phyloP scores from a whole-genome alignment of 2,113 vertebrate species.

The Pantherophis guttatus region DNA sequence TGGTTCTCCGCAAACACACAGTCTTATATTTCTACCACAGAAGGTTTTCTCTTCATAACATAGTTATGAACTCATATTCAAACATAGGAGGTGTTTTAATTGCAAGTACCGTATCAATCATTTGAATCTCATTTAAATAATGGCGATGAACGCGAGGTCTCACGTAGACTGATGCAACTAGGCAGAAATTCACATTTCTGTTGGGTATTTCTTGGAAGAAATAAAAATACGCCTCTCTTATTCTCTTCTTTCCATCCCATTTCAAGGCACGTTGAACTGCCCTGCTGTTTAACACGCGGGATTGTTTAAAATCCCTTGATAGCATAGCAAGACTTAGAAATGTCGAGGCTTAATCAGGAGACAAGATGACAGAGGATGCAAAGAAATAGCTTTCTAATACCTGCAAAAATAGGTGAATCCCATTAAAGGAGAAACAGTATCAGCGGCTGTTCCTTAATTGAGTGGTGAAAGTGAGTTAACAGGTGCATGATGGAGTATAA shows the following conservation, averaged over 20 bases:
- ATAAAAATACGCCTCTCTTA: not conserved
- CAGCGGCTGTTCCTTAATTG: constrained; percentile 55
- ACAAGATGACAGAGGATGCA: constrained; percentile 41
- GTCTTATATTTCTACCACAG: not conserved
- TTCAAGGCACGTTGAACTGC: constrained; percentile 12
- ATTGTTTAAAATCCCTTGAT: constrained; percentile 18
- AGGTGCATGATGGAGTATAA: constrained; percentile 62
- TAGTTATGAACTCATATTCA: not conserved
- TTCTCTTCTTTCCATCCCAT: not conserved
- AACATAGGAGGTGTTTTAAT: not conserved
- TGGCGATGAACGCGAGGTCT: constrained; percentile 10
- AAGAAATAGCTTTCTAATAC: constrained; percentile 55
- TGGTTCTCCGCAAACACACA: not conserved
- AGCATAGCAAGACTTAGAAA: constrained; percentile 4
- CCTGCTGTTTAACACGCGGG: not conserved
- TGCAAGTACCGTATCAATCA: not conserved
- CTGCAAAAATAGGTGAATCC: constrained; percentile 46
- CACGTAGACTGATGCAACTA: not conserved
- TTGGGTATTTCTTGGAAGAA: not conserved
- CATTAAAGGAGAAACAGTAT: constrained; percentile 62
- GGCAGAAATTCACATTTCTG: not conserved
- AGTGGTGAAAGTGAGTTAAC: constrained; percentile 62
- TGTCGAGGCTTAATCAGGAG: constrained; percentile 36
- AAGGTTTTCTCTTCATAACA: not conserved
- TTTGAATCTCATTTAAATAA: constrained; percentile 22